These are phyloP conservation scores for Denticeps clupeoides DNA, from an alignment of 2,797 vertebrate species.

Conservation along the genomic window DNA sequence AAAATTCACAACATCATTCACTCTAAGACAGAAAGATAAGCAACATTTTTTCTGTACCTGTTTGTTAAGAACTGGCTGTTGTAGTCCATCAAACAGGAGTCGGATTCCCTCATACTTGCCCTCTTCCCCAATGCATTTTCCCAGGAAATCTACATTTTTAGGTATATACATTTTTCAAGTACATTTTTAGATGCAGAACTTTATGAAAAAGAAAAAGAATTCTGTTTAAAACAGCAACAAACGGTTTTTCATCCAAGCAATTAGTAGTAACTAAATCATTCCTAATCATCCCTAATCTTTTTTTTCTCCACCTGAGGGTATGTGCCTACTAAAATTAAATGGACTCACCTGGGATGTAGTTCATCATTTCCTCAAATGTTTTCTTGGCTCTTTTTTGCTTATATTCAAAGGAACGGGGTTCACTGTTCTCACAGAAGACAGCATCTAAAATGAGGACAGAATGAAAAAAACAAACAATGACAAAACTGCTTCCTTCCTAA, in stretches of 20 bases:
- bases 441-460: constrained; percentile 58
- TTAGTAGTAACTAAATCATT: too few species aligned
- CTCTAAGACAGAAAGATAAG: too few species aligned
- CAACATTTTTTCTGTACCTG: too few species aligned
- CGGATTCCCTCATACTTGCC: constrained; percentile 73
- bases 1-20: background rate
- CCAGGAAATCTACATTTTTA: constrained; percentile 80
- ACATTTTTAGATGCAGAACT: too few species aligned
- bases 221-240: too few species aligned
- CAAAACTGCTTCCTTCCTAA: too few species aligned
- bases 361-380: constrained; percentile 87
- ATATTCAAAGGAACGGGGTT: constrained; percentile 62
- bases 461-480: background rate
- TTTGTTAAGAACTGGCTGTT: constrained; percentile 92
- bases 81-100: constrained; percentile 77
- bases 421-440: constrained; percentile 79
- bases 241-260: too few species aligned
- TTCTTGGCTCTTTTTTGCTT: constrained; percentile 72
- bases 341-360: constrained; percentile 77
- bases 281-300: too few species aligned
- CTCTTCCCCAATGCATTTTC: constrained; percentile 78
- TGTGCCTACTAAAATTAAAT: too few species aligned
- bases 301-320: too few species aligned
- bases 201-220: too few species aligned
- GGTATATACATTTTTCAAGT: too few species aligned